Percentiles rank a stretch among this genome's conserved stretches.
Conservation (phyloP, 2,888 invertebrate genomes). For the Brenthis ino region DNA sequence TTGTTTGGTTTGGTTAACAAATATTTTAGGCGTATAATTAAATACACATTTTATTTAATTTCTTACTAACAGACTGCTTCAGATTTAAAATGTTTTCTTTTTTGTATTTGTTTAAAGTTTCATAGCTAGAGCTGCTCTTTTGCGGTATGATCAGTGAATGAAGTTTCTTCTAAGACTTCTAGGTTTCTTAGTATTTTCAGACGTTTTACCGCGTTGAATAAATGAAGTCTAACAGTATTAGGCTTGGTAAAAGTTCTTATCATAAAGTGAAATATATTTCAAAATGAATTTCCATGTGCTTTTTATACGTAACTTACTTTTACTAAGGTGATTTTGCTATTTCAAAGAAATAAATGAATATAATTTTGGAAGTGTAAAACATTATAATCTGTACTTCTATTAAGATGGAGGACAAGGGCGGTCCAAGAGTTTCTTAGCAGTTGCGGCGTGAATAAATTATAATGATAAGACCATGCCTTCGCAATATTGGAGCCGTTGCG, state of each 20-base stretch:
- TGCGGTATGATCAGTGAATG: constrained; percentile 27
- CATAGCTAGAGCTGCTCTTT: constrained; percentile 9
- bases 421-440: constrained; percentile 49
- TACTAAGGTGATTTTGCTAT: too few relatives aligned
- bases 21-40: background rate
- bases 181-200: constrained; percentile 14
- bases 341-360: constrained; percentile 1
- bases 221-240: constrained; percentile 5
- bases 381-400: constrained; percentile 25
- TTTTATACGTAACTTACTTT: too few relatives aligned
- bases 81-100: background rate
- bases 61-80: background rate
- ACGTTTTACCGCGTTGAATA: constrained; percentile 5
- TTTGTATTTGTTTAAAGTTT: constrained; percentile 3
- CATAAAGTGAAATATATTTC: background rate
- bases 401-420: constrained; percentile 28
- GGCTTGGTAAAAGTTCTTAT: constrained; percentile 2
- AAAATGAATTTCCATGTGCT: background rate
- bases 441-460: constrained; percentile 77
- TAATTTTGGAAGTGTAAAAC: constrained; percentile 8
- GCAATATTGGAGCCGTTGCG: constrained; percentile 79
- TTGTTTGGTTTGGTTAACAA: background rate
- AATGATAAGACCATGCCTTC: constrained; percentile 74
- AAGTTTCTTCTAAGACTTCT: constrained; percentile 25
- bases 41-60: background rate